Conservation (phyloP, 2,113 vertebrate genomes). For the Casuarius casuarius region DNA sequence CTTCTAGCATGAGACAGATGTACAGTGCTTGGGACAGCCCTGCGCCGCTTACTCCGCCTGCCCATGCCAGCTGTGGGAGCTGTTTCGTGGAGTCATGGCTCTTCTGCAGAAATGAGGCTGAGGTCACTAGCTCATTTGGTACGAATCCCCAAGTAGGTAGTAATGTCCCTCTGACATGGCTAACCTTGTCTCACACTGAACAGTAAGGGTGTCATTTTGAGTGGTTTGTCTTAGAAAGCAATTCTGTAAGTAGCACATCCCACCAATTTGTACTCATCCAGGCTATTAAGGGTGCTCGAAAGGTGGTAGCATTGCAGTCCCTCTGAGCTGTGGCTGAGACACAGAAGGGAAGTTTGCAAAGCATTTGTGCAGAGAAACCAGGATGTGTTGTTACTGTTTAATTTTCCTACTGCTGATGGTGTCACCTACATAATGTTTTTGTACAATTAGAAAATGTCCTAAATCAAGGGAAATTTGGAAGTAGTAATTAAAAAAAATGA, state of each 20-base stretch:
- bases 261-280: background rate
- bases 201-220: background rate
- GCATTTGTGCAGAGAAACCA: accelerated
- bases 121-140: background rate
- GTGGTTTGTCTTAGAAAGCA: background rate
- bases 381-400: background rate
- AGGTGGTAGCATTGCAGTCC: background rate
- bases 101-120: background rate
- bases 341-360: background rate
- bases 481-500: background rate
- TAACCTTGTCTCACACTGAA: background rate
- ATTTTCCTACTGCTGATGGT: background rate
- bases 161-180: background rate
- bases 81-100: accelerated
- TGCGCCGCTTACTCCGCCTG: accelerated
- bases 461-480: background rate
- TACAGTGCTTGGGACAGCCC: background rate
- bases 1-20: background rate
- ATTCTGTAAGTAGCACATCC: background rate
- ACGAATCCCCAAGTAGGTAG: background rate
- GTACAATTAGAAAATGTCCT: background rate
- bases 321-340: background rate
- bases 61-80: background rate
- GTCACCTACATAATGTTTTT: background rate
- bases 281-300: background rate